Evolutionary conservation across 2,113 vertebrate genomes (phyloP), one percentile per base, ranked within the genome.

Genomic region (Columba livia): DNA sequence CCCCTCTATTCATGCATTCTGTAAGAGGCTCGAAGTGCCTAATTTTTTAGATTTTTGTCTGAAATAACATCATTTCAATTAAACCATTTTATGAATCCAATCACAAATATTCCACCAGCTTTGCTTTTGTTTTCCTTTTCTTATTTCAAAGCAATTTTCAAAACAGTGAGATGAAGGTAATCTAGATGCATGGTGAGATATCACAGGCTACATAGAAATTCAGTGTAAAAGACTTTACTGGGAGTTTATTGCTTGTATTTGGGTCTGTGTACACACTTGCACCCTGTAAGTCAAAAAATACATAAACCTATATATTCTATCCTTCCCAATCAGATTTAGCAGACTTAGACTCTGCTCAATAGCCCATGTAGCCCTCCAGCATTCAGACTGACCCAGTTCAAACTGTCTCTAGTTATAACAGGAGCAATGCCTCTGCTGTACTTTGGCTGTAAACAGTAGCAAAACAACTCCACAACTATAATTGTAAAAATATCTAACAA

Each of bases 401-500:
- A 73, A 61, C 38, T 36, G 42, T 24, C 10, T 34, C 51, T 67
- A 58, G 11, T 79, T 86, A 73, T 28, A 93, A 75, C 44, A 20
- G 96, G 69, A 96, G 58, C 56, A 77, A 88, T 50, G 40, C 9
- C 29, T 61, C 13, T 88, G 53, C 38, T 71, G 32, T 44, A 36
- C 67, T 90, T 75, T 40, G 29, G 50, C 54, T 85, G 34, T n/a
- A 79, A 60, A 92, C n/a, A 94, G 50, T 70, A 66, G 81, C 10
- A 17, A 93, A 93, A 93, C 73, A 79, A 62, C 58, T 88, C 56
- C 34, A n/a, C 32, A 84, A 48, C 75, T n/a, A 79, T 26, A 57
- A 65, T 6, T 78, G 32, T 66, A 80, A 96, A 89, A 82, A 47
- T 73, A 75, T 65, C 31, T 79, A 29, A 92, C 54, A 88, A 88